Conservation (phyloP, 2,113 vertebrate genomes). For the Grammomys surdaster region DNA sequence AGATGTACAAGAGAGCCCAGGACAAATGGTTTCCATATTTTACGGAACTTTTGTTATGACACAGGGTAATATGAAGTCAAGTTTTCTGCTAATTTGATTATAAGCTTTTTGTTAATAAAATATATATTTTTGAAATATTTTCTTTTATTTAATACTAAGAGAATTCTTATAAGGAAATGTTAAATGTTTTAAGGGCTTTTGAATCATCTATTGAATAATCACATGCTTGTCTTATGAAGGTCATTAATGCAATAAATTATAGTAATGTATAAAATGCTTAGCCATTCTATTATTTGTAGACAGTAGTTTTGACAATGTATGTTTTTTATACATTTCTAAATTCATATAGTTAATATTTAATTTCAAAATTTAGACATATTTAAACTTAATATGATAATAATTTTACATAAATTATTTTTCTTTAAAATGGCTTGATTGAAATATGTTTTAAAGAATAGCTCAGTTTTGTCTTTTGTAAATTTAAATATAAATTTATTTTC, state of each 20-base stretch:
- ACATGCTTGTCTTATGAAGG: not conserved
- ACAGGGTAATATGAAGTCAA: not conserved
- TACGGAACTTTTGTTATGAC: not conserved
- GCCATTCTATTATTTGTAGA: slow-evolving; percentile 1
- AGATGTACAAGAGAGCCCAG: not conserved
- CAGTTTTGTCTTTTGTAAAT: not conserved
- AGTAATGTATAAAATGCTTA: not conserved
- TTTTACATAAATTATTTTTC: slow-evolving; percentile 24
- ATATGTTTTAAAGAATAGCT: not conserved
- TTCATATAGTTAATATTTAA: slow-evolving; percentile 14
- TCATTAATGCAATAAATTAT: not conserved
- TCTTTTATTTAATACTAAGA: not conserved
- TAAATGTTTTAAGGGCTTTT: not conserved
- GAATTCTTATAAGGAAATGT: not conserved
- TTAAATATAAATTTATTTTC: not conserved
- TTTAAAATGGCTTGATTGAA: slow-evolving; percentile 4
- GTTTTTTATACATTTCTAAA: not conserved
- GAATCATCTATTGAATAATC: slow-evolving; percentile 8
- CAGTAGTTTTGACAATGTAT: not conserved
- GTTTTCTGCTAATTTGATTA: not conserved
- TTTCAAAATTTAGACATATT: not conserved
- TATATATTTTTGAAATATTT: not conserved
- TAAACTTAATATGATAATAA: not conserved
- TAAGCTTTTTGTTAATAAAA: not conserved
- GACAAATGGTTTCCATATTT: not conserved